Conservation (phyloP, 2,113 vertebrate genomes). For the Cyrtonyx montezumae region DNA sequence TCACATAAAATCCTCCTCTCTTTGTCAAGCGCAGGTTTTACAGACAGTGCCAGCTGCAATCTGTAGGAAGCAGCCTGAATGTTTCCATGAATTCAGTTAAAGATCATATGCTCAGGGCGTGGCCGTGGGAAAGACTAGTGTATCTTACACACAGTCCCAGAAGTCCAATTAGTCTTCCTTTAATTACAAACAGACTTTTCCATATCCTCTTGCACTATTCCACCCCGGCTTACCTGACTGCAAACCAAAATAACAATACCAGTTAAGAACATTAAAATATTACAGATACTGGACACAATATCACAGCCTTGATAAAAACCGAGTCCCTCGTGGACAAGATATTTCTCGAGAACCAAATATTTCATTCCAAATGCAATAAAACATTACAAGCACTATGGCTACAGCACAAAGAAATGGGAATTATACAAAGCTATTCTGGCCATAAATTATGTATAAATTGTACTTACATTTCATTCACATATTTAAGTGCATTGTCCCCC, state of each 20-base stretch:
- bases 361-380: not conserved
- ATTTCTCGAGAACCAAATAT: not conserved
- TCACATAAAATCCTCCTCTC: not conserved
- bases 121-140: conserved; percentile 58
- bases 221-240: conserved; percentile 44
- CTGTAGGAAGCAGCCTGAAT: conserved; percentile 45
- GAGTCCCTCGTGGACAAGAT: not conserved
- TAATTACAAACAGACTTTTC: conserved; percentile 65
- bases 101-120: conserved; percentile 65
- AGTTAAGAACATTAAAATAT: not conserved
- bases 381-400: not conserved
- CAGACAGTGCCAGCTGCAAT: conserved; percentile 39
- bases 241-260: conserved; percentile 33
- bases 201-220: conserved; percentile 61
- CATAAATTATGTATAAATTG: not conserved
- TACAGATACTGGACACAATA: not conserved
- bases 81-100: conserved; percentile 55
- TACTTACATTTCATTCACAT: not conserved
- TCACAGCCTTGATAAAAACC: not conserved
- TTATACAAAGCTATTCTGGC: not conserved
- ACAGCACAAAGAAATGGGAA: not conserved
- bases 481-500: not conserved
- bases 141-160: conserved; percentile 43
- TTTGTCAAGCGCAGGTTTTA: not conserved
- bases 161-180: conserved; percentile 59